Conservation (phyloP, 2,797 vertebrate species). For the Cuniculus paca region DNA sequence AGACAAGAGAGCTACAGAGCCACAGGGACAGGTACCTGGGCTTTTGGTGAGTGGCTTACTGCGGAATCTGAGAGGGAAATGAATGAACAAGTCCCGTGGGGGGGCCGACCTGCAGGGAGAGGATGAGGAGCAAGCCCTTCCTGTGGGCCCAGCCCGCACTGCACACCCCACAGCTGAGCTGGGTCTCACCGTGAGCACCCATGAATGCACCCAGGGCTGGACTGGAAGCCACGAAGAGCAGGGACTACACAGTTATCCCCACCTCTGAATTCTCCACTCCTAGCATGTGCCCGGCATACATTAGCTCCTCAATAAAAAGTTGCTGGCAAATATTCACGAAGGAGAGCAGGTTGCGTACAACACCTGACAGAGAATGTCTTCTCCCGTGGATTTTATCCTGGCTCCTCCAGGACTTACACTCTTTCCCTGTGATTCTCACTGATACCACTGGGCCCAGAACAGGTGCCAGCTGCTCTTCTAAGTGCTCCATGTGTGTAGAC, state of each 20-base stretch:
- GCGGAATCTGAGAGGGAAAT: neutral
- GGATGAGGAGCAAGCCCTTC: neutral
- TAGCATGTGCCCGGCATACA: neutral
- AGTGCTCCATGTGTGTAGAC: accelerated
- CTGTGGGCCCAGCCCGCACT: accelerated
- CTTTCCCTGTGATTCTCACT: neutral
- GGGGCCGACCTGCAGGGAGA: neutral
- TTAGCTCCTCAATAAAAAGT: neutral
- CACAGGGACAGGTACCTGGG: neutral
- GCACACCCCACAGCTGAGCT: accelerated
- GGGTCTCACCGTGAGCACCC: accelerated
- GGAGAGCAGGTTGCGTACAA: neutral
- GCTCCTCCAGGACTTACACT: neutral
- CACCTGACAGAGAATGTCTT: neutral
- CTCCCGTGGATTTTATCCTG: neutral
- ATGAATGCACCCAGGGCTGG: accelerated
- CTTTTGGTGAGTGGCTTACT: neutral
- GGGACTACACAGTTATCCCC: neutral
- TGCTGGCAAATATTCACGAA: neutral
- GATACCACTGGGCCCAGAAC: neutral
- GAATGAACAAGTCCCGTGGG: too few relatives aligned
- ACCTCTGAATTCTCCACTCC: neutral
- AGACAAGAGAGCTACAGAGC: neutral
- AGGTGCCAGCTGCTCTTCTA: neutral
- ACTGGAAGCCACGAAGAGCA: neutral